A percentile compares a stretch with the other conserved stretches of the same genome.
Conservation (phyloP, 2,797 vertebrate species). For the Cirrhinus molitorella region DNA sequence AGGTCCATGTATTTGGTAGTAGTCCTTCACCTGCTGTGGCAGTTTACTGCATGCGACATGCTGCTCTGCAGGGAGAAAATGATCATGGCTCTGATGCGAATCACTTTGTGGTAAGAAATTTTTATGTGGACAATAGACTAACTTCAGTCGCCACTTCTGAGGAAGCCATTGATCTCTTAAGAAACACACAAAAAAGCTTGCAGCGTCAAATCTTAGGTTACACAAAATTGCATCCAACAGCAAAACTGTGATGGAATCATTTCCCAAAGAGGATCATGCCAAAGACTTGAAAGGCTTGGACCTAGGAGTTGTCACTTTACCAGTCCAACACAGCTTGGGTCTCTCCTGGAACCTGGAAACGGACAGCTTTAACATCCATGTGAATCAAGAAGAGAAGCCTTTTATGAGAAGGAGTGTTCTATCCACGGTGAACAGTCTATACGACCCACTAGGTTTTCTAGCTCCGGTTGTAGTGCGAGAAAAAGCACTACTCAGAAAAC, state of each 20-base stretch:
- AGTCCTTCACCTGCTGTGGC: conserved; percentile 1
- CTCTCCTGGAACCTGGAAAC: conserved; percentile 7
- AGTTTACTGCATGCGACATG: neutral
- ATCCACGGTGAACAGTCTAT: neutral
- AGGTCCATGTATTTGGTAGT: neutral
- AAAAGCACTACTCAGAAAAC: neutral
- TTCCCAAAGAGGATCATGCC: neutral
- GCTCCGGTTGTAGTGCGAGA: neutral
- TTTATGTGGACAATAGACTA: neutral
- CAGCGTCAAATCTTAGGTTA: neutral
- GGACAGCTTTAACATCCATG: neutral
- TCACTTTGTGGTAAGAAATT: neutral
- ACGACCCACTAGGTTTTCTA: neutral
- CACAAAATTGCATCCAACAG: neutral
- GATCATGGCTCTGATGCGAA: neutral
- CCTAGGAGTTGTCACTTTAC: neutral
- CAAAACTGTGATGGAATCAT: neutral
- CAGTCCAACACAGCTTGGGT: conserved; percentile 23
- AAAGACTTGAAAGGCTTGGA: conserved; percentile 7
- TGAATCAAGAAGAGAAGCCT: conserved; percentile 5
- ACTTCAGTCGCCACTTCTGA: neutral
- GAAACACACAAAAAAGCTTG: neutral
- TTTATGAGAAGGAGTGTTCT: conserved; percentile 8
- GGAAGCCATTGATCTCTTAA: neutral
- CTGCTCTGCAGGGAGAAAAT: neutral